Base-by-base conservation (phyloP, 2,797 vertebrate genomes). In the Lepus oiostolus region DNA sequence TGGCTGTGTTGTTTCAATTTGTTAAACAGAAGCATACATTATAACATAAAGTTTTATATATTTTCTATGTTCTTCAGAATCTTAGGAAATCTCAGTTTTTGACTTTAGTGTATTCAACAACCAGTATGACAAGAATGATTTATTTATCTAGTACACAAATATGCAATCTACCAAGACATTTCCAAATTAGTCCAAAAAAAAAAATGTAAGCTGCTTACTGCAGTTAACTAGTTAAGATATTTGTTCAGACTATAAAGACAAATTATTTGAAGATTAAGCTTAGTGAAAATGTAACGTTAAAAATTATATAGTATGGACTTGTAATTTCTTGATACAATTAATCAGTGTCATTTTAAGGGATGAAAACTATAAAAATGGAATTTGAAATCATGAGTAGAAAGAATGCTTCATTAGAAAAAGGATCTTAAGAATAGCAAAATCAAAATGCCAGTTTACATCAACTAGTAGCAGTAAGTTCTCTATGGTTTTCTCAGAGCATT, bases 171-270 rank as follows among this genome's bases (percentile, higher is more conserved):
- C 83, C 8, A 91, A 62, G 6, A 65, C 7, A 85, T 62, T 91
- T 83, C 22, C 76, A 26, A 86, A 87, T 89, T 68, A 67, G 16
- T 75, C 0, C 1, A 71, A 91, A 84, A 93, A 24, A 2, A 71
- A 85, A 71, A 1, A 67, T 1, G 54, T 58, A 58, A 4, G 10
- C 1, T 0, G 1, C 76, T 32, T 7, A 38, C 3, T 52, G n/a
- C 2, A 94, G 85, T 71, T 62, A 72, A 88, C 28, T 81, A 21
- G n/a, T 90, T 74, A 85, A 74, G 90, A 60, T 81, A 70, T 77
- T 72, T 12, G 11, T 63, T 38, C 4, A 84, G n/a, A 58, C 26
- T 54, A 0, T 90, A 87, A 87, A n/a, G 9, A 30, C 80, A 19
- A 38, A 76, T 65, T 47, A 74, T 70, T 5, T 67, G 26, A 83